phyloP scores from a whole-genome alignment of 2,113 vertebrate genomes.

The Siniperca chuatsi region DNA sequence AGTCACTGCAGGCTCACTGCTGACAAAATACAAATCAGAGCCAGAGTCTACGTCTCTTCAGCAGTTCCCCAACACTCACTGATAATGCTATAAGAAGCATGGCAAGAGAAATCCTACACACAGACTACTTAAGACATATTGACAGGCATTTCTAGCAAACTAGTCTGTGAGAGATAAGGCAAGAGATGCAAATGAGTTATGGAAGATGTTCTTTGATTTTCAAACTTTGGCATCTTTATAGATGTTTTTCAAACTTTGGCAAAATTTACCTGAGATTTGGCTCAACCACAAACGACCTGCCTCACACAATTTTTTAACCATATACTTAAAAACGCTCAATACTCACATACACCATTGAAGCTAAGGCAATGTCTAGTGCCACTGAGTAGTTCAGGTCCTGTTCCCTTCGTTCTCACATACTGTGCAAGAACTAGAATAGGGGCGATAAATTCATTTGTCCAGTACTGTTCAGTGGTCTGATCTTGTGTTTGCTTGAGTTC shows the following conservation, averaged over 20 bases:
- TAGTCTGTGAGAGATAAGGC: neutral
- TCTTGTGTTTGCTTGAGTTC: constrained; percentile 43
- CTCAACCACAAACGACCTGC: constrained; percentile 5
- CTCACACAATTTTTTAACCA: neutral
- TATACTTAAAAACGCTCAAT: neutral
- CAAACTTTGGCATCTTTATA: neutral
- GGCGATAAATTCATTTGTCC: constrained; percentile 18
- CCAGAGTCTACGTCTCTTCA: constrained; percentile 9
- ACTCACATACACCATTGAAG: constrained; percentile 48
- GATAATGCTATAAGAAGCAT: neutral
- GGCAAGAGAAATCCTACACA: neutral
- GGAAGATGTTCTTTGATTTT: too few species aligned
- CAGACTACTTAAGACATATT: neutral
- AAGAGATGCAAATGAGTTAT: neutral
- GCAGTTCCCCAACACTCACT: constrained; percentile 8
- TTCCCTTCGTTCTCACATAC: constrained; percentile 46
- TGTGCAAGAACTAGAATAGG: constrained; percentile 10
- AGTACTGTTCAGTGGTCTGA: constrained; percentile 30
- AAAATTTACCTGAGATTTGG: neutral
- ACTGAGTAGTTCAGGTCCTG: constrained; percentile 19
- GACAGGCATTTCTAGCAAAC: neutral
- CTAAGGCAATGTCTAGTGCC: constrained; percentile 13
- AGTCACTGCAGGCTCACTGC: constrained; percentile 39
- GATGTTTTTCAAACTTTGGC: neutral
- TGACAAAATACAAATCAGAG: constrained; percentile 25